A percentile compares a stretch with the other conserved stretches of the same genome.
Evolutionary conservation across 2,113 vertebrate species (phyloP).

Genomic region (Poecile atricapillus): DNA sequence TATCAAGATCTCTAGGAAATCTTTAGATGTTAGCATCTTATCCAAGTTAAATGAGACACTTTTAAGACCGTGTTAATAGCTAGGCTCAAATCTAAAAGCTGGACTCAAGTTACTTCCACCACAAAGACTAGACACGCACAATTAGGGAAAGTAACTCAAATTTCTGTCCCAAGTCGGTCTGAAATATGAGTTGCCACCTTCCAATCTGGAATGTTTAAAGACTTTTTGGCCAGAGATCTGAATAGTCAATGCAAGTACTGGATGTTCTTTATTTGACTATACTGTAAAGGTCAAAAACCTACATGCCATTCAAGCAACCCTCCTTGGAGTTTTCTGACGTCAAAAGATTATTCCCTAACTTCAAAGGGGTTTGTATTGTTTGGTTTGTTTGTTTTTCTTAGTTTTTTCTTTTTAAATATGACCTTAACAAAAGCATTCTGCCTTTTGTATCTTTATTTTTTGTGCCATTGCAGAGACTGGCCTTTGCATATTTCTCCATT

Average conservation of each 20-base stretch:
- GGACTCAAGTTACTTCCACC: background rate
- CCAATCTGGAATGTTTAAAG: background rate
- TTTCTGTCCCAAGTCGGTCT: background rate
- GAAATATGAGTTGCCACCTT: background rate
- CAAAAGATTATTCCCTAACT: background rate
- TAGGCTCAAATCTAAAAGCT: background rate
- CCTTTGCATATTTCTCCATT: background rate
- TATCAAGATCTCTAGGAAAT: background rate
- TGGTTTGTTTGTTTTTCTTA: background rate
- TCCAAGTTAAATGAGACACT: background rate
- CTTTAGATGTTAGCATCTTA: background rate
- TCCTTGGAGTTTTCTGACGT: background rate
- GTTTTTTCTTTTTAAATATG: background rate
- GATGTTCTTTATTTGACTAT: background rate
- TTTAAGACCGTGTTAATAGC: background rate
- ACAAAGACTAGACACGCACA: background rate
- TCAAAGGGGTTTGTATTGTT: background rate
- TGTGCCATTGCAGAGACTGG: background rate
- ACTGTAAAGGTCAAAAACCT: background rate
- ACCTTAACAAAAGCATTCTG: background rate
- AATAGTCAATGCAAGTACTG: background rate
- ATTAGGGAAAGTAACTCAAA: background rate
- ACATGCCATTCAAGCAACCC: background rate
- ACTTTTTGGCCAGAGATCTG: background rate
- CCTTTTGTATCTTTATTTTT: background rate